Evolutionary conservation across 2,797 vertebrate species (phyloP).

Genomic region (Emydoidea blandingii): DNA sequence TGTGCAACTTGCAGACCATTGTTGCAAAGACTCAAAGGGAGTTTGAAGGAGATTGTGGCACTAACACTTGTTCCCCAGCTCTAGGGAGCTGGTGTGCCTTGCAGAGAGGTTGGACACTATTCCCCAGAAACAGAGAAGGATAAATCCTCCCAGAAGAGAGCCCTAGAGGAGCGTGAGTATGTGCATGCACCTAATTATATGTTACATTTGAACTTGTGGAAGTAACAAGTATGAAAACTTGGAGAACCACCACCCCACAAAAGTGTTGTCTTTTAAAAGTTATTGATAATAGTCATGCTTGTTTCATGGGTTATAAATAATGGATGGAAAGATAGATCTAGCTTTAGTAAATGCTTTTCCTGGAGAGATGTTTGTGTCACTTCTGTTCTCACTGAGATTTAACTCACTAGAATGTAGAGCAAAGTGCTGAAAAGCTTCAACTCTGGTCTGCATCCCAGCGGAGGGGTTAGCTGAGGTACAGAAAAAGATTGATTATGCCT

Average conservation of each 20-base stretch:
- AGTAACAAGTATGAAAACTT: background rate
- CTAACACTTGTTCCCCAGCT: background rate
- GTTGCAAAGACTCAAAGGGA: background rate
- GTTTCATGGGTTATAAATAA: background rate
- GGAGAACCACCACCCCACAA: background rate
- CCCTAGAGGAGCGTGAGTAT: background rate
- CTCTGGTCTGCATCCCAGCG: too few species aligned
- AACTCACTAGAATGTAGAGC: background rate
- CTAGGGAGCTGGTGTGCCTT: background rate
- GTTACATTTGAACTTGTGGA: background rate
- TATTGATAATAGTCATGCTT: accelerated
- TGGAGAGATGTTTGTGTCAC: background rate
- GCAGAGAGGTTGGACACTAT: background rate
- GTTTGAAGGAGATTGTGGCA: background rate
- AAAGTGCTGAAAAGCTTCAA: background rate
- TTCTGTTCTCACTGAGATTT: background rate
- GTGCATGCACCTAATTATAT: background rate
- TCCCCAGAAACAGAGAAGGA: background rate
- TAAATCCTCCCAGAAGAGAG: background rate
- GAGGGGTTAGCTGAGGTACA: background rate
- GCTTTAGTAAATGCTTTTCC: background rate
- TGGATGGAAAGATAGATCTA: background rate
- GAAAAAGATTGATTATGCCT: background rate
- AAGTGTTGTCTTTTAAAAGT: background rate
- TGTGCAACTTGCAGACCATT: background rate